Evolutionary conservation across 23 tunicate species (phyloP).

Genomic region (Oikopleura vanhoeffeni): DNA sequence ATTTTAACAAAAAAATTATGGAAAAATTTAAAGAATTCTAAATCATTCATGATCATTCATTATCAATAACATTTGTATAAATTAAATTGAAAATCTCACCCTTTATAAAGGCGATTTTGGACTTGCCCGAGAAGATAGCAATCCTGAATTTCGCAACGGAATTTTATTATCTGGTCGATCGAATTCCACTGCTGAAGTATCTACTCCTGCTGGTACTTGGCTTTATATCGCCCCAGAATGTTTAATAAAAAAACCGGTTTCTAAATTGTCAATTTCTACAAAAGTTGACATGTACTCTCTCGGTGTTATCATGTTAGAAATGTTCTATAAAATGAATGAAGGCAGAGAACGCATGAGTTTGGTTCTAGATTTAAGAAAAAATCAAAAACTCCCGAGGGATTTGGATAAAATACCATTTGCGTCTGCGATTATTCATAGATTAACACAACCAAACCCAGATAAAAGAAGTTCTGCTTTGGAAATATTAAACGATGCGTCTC

Average conservation of each 20-base stretch:
- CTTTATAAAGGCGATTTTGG: neutral
- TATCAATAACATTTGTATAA: no score
- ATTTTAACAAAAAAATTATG: no score
- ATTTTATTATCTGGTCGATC: neutral
- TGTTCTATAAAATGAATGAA: neutral
- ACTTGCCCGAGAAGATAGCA: neutral
- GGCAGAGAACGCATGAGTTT: neutral
- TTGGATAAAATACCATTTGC: neutral
- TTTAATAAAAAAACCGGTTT: neutral
- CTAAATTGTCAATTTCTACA: neutral
- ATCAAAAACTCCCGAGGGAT: neutral
- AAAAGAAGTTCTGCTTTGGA: neutral
- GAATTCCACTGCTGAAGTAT: neutral
- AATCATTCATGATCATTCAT: no score
- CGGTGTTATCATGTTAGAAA: neutral
- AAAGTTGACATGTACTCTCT: slow-evolving; percentile 15
- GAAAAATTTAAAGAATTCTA: no score
- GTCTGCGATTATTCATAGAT: neutral
- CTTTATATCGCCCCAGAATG: neutral
- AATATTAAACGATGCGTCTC: neutral
- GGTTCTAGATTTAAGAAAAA: neutral
- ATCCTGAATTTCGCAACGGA: neutral
- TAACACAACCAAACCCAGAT: neutral
- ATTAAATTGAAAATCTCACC: no score
- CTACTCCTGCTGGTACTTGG: neutral